Percentiles rank a stretch among this genome's conserved stretches.
These are phyloP conservation scores for Drosophila aldrichi DNA, from an alignment of 2,888 invertebrate genomes.

Conservation along the genomic window DNA sequence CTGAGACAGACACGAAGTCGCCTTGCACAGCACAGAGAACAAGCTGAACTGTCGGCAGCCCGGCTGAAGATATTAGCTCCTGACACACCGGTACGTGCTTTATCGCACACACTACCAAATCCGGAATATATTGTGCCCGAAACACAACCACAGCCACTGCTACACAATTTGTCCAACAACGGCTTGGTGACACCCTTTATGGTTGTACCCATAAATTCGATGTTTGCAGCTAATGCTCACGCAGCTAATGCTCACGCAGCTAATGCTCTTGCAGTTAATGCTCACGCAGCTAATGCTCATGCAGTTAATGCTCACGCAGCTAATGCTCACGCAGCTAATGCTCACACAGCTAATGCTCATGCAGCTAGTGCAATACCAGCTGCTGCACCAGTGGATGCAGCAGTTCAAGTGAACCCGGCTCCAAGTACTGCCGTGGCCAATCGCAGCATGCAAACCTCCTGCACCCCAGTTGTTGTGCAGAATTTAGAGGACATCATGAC, in stretches of 20 bases:
- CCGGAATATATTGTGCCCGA: slow-evolving; percentile 58
- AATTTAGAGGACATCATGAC: slow-evolving; percentile 50
- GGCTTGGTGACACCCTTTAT: slow-evolving; percentile 20
- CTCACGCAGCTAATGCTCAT: not conserved
- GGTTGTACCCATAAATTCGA: slow-evolving; percentile 39
- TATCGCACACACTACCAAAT: slow-evolving; percentile 8
- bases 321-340: not conserved
- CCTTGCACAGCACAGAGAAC: not conserved
- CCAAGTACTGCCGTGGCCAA: slow-evolving; percentile 4
- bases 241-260: not conserved
- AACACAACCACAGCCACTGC: slow-evolving; percentile 50
- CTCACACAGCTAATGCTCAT: slow-evolving; percentile 12
- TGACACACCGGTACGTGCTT: slow-evolving; percentile 47
- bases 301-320: not conserved
- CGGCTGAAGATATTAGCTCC: slow-evolving; percentile 25
- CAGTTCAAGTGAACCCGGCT: not conserved
- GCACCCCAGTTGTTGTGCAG: slow-evolving; percentile 3
- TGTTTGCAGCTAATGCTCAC: slow-evolving; percentile 19
- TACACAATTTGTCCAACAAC: slow-evolving; percentile 40
- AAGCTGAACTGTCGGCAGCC: slow-evolving; percentile 2
- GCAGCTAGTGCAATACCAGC: not conserved
- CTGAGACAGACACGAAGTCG: not conserved
- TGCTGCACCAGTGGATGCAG: not conserved
- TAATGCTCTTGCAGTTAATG: not conserved
- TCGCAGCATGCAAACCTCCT: slow-evolving; percentile 49